Conservation (phyloP, 2,797 vertebrate genomes). For the Eleutherodactylus coqui region DNA sequence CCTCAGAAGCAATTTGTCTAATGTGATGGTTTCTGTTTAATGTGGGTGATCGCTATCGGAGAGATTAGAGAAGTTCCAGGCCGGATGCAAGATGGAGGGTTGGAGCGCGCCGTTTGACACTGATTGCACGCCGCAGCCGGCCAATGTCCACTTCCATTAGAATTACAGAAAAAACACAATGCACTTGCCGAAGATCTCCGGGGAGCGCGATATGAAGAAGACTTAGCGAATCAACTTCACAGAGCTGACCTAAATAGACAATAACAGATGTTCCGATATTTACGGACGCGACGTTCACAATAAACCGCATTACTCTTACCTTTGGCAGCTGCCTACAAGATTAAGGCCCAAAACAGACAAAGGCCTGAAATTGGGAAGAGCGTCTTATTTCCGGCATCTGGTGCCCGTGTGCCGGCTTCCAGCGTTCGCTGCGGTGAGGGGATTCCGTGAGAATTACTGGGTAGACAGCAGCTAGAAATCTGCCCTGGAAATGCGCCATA, state of each 20-base stretch:
- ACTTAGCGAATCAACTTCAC: constrained; percentile 55
- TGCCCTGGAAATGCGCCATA: not conserved
- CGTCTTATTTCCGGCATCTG: constrained; percentile 56
- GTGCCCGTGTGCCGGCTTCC: constrained; percentile 5
- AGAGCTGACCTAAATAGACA: constrained; percentile 58
- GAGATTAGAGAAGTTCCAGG: constrained; percentile 46
- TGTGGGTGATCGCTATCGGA: constrained; percentile 39
- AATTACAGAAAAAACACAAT: not conserved
- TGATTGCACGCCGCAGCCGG: constrained; percentile 4
- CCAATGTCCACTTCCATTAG: constrained; percentile 2
- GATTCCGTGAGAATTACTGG: not conserved
- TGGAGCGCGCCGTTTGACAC: not conserved
- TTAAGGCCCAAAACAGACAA: constrained; percentile 52
- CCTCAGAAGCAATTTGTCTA: constrained; percentile 58
- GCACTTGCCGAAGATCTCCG: constrained; percentile 2
- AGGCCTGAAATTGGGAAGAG: constrained; percentile 40
- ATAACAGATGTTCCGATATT: constrained; percentile 62
- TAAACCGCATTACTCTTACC: constrained; percentile 60
- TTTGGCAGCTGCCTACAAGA: constrained; percentile 58
- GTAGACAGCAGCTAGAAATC: constrained; percentile 26
- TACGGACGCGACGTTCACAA: constrained; percentile 51
- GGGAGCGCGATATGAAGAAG: constrained; percentile 26
- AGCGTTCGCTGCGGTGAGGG: constrained; percentile 3
- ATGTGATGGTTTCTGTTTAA: constrained; percentile 46
- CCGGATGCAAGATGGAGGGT: not conserved